These are phyloP conservation scores for Rhamphomyia laevipes DNA, from an alignment of 2,888 invertebrate genomes.

Conservation along the genomic window DNA sequence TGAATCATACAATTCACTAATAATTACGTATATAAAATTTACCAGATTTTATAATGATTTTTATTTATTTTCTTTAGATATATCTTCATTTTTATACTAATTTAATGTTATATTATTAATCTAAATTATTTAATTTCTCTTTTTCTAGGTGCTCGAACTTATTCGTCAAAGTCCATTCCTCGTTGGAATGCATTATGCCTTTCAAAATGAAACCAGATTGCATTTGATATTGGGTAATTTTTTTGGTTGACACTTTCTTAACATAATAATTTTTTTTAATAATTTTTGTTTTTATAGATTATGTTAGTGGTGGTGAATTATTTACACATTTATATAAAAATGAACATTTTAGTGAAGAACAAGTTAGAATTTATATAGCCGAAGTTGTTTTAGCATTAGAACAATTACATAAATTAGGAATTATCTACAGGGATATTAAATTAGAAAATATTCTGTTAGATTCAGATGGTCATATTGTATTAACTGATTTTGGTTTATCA, in stretches of 20 bases:
- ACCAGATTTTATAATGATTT: too few species aligned
- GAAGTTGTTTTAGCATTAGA: constrained; percentile 93
- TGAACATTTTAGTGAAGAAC: constrained; percentile 81
- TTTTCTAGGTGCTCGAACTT: constrained; percentile 88
- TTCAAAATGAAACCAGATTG: constrained; percentile 93
- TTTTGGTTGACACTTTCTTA: not conserved
- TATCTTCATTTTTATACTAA: too few species aligned
- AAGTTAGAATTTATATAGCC: constrained; percentile 88
- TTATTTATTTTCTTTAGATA: too few species aligned
- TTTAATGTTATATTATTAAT: too few species aligned
- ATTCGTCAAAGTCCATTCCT: constrained; percentile 91
- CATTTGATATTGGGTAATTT: constrained; percentile 89
- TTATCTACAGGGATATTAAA: constrained; percentile 96
- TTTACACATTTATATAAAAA: constrained; percentile 94
- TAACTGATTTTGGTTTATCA: constrained; percentile 96
- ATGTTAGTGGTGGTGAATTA: constrained; percentile 92
- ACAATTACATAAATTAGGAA: constrained; percentile 90
- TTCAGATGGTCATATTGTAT: constrained; percentile 84
- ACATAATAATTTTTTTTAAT: not conserved
- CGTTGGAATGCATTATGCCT: constrained; percentile 94
- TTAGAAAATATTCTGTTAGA: constrained; percentile 94
- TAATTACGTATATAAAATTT: too few species aligned
- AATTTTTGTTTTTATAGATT: constrained; percentile 54
- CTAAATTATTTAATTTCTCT: too few species aligned
- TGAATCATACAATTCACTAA: too few species aligned